Base-by-base conservation (phyloP, 2,888 invertebrate species). In the Hedychridium roseum region DNA sequence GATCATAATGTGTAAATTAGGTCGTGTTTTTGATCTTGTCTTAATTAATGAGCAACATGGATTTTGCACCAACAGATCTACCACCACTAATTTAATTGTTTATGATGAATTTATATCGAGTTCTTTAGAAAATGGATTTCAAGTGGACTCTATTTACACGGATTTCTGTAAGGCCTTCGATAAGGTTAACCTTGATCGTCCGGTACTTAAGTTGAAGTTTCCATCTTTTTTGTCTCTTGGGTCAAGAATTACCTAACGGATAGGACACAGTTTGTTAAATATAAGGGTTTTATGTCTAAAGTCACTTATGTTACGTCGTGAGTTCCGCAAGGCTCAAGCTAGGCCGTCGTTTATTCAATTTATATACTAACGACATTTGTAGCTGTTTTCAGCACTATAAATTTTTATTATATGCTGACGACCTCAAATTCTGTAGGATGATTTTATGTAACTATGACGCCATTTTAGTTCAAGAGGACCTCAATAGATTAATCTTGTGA, bases 141-240 rank as follows among this genome's bases (percentile, higher is more conserved):
- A 57, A 37, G 51, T 61, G 1, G 54, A 59, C 41, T 46, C 35
- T 1, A 46, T 52, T 15, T 64, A 60, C 16, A 60, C 54, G 1
- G 59, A 60, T 27, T 61, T 68, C 15, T 37, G 39, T 1, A 64
- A 68, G 15, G 66, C 66, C 1, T 68, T 64, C 38, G 64, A 66
- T 38, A 47, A 42, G 11, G 51, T 69, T 0, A 21, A 46, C 11
- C 60, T 62, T 37, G 15, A 30, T 1, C 40, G 50, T 23, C 40
- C 66, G 2, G 2, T 61, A 14, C 1, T 14, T n/a, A 64, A 60
- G 17, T 36, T 66, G 54, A 49, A 9, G 11, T 60, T 9, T 1
- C 20, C 6, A 41, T 35, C 11, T 42, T 43, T 4, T 14, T 58
- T 9, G 26, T 60, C 3, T n/a, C 11, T n/a, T 60, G 54, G 54